Evolutionary conservation across 1,140 invertebrate species (phyloP), one percentile per base, ranked within the genome.

Genomic region (Saccostrea glomerata): DNA sequence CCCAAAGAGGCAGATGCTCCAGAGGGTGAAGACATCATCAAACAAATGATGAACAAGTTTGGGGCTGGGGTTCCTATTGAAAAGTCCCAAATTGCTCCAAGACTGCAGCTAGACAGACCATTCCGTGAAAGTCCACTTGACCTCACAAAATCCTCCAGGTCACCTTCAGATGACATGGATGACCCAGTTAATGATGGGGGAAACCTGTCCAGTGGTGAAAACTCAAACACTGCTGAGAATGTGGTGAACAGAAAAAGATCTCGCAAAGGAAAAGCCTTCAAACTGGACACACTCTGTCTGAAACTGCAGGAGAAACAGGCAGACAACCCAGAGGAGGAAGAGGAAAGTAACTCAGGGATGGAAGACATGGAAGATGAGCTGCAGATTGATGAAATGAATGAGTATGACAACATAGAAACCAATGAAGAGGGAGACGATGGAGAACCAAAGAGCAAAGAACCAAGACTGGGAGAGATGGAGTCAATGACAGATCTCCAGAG

Each of bases 201-300:
- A 84, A 87, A 83, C 56, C 70, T 82, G 77, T 90, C 91, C 88
- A 89, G 91, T 89, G 89, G 89, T 63, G 90, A 91, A 55, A 92
- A 90, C 82, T 90, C 90, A n/a, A 82, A 87, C n/a, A 90, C 87
- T 82, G 88, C 25, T 70, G 91, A 87, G 17, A 90, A 87, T 73
- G 88, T 47, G 58, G 87, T 87, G 17, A 90, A 89, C 30, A 90
- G 94, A 58, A 97, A 97, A 85, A 96, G 96, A 91, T 96, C 97
- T 56, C 96, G 97, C 87, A 98, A 98, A 93, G 97, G 97, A 0
- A 96, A 96, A 85, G 97, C 97, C 0, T 96, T 97, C 91, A 98
- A 97, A 88, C 94, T 98, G 60, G 97, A 97, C 47, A 95, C 96
- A 2, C 95, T 96, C 2, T 94, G 96, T 7, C 90, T 96, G 82